Evolutionary conservation across 2,888 invertebrate genomes (phyloP).

Genomic region (Rotaria magnacalcarata): DNA sequence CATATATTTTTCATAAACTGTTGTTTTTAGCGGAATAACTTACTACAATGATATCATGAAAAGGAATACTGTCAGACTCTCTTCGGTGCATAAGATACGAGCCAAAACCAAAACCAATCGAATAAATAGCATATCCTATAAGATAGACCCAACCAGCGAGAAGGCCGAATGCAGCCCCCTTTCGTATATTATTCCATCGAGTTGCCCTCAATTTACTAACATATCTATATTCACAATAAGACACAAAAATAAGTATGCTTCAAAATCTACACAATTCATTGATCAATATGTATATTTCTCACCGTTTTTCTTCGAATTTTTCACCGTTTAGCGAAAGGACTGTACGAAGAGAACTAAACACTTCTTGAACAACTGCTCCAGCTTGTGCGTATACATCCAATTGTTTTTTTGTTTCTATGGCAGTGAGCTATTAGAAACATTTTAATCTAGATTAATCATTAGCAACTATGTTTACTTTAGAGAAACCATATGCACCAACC

Average conservation of each 20-base stretch:
- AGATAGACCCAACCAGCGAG: no score
- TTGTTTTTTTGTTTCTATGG: slow-evolving; percentile 29
- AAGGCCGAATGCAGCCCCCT: neutral
- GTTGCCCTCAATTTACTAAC: slow-evolving; percentile 20
- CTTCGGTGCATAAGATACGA: no score
- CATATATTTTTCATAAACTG: no score
- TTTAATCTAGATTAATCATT: neutral
- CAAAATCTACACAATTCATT: neutral
- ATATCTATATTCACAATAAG: neutral
- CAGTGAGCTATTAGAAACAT: neutral
- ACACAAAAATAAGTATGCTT: neutral
- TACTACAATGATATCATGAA: no score
- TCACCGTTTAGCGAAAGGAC: slow-evolving; percentile 41
- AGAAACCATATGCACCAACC: slow-evolving; percentile 48
- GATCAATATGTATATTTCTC: neutral
- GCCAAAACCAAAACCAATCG: no score
- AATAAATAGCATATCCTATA: no score
- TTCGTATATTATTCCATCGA: neutral
- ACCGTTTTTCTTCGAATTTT: slow-evolving; percentile 37
- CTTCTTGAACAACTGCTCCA: slow-evolving; percentile 42
- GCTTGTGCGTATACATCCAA: slow-evolving; percentile 43
- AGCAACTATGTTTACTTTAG: neutral
- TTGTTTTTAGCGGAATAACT: no score
- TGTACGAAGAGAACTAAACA: slow-evolving; percentile 40
- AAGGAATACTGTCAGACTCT: no score